Conservation (phyloP, 2,797 vertebrate genomes). For the Paguma larvata region DNA sequence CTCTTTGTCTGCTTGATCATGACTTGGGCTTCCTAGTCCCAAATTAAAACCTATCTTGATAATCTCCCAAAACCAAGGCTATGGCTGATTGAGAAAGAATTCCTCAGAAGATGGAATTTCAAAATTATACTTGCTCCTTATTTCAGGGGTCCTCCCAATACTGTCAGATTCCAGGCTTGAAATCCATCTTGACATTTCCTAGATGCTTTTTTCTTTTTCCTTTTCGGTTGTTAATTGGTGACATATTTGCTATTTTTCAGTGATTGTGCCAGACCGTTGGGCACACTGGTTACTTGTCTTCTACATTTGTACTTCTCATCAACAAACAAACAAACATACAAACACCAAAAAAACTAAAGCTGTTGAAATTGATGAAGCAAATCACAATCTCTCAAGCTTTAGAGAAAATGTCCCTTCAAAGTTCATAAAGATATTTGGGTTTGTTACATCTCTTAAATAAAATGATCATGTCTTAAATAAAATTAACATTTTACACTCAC, state of each 20-base stretch:
- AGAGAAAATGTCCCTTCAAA: not conserved
- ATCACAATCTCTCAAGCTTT: not conserved
- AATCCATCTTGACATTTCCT: not conserved
- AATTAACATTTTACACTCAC: not conserved
- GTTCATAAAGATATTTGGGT: not conserved
- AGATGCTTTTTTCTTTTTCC: not conserved
- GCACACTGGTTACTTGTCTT: not conserved
- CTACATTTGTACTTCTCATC: not conserved
- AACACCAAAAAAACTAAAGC: not conserved
- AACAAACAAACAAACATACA: not conserved
- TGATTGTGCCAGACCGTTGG: not conserved
- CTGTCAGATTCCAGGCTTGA: not conserved
- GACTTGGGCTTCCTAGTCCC: not conserved
- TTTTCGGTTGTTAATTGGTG: not conserved
- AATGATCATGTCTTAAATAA: not conserved
- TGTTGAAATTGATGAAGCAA: constrained; percentile 26
- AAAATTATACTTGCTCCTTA: not conserved
- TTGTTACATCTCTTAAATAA: not conserved
- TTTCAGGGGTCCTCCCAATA: not conserved
- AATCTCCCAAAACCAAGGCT: not conserved
- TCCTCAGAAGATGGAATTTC: not conserved
- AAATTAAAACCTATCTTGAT: not conserved
- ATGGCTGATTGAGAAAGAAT: not conserved
- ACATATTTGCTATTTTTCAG: not conserved
- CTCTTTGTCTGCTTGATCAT: not conserved